Percentiles rank a stretch among this genome's conserved stretches.
phyloP scores from a whole-genome alignment of 2,888 invertebrate genomes.

The Limnephilus auricula region DNA sequence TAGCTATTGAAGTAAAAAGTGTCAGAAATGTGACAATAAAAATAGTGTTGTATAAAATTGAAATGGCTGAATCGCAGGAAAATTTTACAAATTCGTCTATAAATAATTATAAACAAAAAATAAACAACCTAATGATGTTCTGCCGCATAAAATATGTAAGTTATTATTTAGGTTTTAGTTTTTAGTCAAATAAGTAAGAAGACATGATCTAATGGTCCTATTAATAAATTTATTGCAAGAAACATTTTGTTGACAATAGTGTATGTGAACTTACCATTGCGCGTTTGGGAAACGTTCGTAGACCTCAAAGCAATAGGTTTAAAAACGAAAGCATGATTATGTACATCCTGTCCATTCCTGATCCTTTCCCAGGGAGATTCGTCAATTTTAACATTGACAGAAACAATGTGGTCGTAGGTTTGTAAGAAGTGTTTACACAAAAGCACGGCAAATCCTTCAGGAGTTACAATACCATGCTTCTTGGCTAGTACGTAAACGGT shows the following conservation, averaged over 20 bases:
- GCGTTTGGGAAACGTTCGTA: slow-evolving; percentile 82
- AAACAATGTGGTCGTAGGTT: slow-evolving; percentile 86
- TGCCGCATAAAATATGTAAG: too few species aligned
- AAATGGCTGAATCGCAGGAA: too few species aligned
- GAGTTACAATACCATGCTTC: slow-evolving; percentile 85
- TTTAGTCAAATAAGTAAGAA: too few species aligned
- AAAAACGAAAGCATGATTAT: slow-evolving; percentile 88
- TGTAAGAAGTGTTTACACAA: slow-evolving; percentile 86
- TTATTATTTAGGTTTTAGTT: too few species aligned
- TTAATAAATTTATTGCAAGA: too few species aligned
- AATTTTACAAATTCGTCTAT: too few species aligned
- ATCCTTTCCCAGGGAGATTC: slow-evolving; percentile 89
- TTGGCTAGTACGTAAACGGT: slow-evolving; percentile 88
- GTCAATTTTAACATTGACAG: slow-evolving; percentile 83
- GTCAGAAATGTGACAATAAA: too few species aligned
- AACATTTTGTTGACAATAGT: neutral
- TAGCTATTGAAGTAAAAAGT: too few species aligned
- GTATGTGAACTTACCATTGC: slow-evolving; percentile 78
- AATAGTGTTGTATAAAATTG: too few species aligned
- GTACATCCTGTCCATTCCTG: slow-evolving; percentile 75
- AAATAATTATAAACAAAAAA: too few species aligned
- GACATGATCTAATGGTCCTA: too few species aligned
- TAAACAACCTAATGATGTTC: too few species aligned
- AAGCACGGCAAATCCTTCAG: slow-evolving; percentile 87
- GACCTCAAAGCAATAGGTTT: slow-evolving; percentile 82